Percentiles rank a stretch among this genome's conserved stretches.
Conservation (phyloP, 2,888 invertebrate species). For the Dexiosoma caninum region DNA sequence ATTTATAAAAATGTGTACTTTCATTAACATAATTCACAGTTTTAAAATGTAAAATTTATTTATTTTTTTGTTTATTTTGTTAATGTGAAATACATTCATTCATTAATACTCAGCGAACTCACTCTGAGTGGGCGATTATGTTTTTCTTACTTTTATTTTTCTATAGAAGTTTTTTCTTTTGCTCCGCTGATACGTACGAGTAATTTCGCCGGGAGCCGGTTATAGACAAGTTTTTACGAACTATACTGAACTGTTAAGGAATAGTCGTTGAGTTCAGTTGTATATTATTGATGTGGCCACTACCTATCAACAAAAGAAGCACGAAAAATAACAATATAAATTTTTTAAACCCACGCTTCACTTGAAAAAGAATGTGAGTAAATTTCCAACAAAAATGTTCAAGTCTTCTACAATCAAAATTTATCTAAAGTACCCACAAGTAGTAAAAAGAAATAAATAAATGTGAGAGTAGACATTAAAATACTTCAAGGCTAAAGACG, state of each 20-base stretch:
- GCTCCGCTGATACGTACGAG: conserved; percentile 58
- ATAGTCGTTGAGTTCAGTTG: not conserved
- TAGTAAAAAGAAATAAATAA: not conserved
- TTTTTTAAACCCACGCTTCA: not conserved
- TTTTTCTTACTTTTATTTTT: conserved; percentile 24
- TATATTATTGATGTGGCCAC: too few species aligned
- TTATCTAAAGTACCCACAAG: not conserved
- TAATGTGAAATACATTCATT: conserved; percentile 21
- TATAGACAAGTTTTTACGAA: not conserved
- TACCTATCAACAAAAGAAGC: too few species aligned
- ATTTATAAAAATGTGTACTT: not conserved
- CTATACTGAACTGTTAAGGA: not conserved
- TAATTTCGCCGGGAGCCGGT: conserved; percentile 32
- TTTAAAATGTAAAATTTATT: not conserved
- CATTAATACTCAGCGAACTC: not conserved
- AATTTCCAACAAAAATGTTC: not conserved
- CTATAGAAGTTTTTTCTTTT: not conserved
- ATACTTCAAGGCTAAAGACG: too few species aligned
- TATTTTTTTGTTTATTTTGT: not conserved
- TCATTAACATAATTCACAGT: conserved; percentile 3
- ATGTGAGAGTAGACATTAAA: not conserved
- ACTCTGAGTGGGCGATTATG: conserved; percentile 58
- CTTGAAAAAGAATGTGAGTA: not conserved
- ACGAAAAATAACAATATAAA: not conserved
- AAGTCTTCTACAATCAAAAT: not conserved